Base-by-base conservation (phyloP, 2,888 invertebrate genomes). In the Macrophya alboannulata region DNA sequence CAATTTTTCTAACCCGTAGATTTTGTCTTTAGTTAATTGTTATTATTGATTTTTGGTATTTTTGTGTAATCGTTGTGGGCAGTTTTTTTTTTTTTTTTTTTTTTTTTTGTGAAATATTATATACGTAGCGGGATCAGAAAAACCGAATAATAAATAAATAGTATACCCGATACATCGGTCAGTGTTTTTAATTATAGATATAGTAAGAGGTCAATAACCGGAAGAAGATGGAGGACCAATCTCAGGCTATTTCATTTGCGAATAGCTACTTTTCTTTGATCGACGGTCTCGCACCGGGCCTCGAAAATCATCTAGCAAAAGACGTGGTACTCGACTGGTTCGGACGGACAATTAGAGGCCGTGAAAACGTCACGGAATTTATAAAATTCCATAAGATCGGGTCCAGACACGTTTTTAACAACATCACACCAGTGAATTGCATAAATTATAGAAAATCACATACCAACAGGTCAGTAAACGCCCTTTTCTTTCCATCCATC, bases 291-390 rank as follows among this genome's bases (percentile, higher is more conserved):
- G 92, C 95, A 17, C 93, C 94, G 71, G 95, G 94, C 86, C 88
- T 95, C 1, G 92, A 94, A 9, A 89, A 95, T 45, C 95, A 95
- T 88, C 89, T 95, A 40, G 94, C 95, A 25, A 94, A 95, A 86
- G 94, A 95, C 90, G 94, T 95, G 1, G 91, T 94, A 0, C 92
- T 96, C 2, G 95, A 96, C 91, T 96, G 96, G 96, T 96, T 96
- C 91, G 96, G 96, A 0, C 94, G 95, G 84, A 95, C 95, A 15
- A 94, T 96, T 9, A 95, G 94, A 90, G 95, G 95, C 0, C 95
- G 94, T 87, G 95, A 94, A 90, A 95, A 95, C 89, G 95, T 96
- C 0, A 91, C 94, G 1, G 92, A 94, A 5, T 96, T 96, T 88
- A 89, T 96, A 4, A 95, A 95, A 89, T 93, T 86, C 17, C 87